These are phyloP conservation scores for Heteromurus nitidus DNA, from an alignment of 2,888 invertebrate genomes.

Conservation along the genomic window DNA sequence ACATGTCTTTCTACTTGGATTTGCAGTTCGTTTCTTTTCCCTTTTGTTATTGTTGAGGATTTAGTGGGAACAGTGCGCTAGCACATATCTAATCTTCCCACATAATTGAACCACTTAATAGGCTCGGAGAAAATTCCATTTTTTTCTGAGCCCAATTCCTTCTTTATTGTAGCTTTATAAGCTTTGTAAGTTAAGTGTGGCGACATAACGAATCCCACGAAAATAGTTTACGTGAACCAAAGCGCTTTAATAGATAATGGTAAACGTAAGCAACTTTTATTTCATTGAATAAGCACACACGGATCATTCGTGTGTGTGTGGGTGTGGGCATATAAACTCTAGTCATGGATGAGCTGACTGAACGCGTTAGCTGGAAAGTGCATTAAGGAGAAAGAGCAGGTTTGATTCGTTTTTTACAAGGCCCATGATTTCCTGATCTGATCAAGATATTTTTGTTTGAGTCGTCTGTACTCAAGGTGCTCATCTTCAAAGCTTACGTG, in stretches of 20 bases:
- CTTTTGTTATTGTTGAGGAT: neutral
- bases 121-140: neutral
- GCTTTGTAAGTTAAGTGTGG: no score
- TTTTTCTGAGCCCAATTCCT: neutral
- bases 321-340: no score
- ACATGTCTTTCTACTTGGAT: neutral
- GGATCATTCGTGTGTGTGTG: no score
- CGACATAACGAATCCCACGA: no score
- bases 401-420: neutral
- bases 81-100: constrained; percentile 33
- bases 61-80: neutral
- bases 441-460: constrained; percentile 20
- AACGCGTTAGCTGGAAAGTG: constrained; percentile 1
- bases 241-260: no score
- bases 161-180: no score
- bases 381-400: constrained; percentile 8
- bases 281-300: no score
- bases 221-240: no score
- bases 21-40: neutral
- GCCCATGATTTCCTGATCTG: constrained; percentile 28
- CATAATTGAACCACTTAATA: constrained; percentile 14
- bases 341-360: no score
- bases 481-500: constrained; percentile 31
- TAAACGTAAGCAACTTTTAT: no score
- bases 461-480: constrained; percentile 17